Base-by-base conservation (phyloP, 1,140 invertebrate species). In the Sminthurides bifidus region DNA sequence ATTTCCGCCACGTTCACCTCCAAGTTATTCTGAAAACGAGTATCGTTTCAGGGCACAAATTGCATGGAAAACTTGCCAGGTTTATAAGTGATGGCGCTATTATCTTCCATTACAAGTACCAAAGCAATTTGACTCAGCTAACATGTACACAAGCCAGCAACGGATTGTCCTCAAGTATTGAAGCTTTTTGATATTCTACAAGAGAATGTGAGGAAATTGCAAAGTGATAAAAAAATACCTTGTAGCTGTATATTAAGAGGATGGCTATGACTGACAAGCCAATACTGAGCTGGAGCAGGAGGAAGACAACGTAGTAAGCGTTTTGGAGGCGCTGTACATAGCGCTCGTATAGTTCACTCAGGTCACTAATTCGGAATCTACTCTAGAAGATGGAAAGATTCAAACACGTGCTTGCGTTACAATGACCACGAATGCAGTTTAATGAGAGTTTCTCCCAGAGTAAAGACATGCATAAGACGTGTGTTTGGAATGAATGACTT, bases 291-390 rank as follows among this genome's bases (percentile, higher is more conserved):
- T 85, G 78, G 24, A 87, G 69, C 2, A 84, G 72, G 31, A 87
- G 74, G 66, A 83, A 86, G 38, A 85, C 76, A 45, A 83, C 81
- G 29, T 87, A 77, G 62, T 86, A 82, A 48, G 81, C 81, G 69
- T 84, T 79, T 63, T 84, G 81, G 52, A 88, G 70, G 62, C 83
- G 79, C 50, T 81, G 78, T 56, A 82, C 82, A 66, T 88, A 88
- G 50, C 78, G 75, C 56, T 76, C 73, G 67, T 84, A 88, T 10
- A 87, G 71, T 40, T 76, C 76, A 68, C 85, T 82, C 55, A 87
- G 70, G 66, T 80, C 79, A 66, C 83, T 79, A 57, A 81, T 78
- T 62, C 78, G 73, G 66, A 87, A 87, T 71, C 83, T 80, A 67
- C 79, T 77, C 83, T 86, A 72, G 35, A 77, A 52, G 35, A 45